Evolutionary conservation across 2,113 vertebrate genomes (phyloP).

Genomic region (Antechinus flavipes): DNA sequence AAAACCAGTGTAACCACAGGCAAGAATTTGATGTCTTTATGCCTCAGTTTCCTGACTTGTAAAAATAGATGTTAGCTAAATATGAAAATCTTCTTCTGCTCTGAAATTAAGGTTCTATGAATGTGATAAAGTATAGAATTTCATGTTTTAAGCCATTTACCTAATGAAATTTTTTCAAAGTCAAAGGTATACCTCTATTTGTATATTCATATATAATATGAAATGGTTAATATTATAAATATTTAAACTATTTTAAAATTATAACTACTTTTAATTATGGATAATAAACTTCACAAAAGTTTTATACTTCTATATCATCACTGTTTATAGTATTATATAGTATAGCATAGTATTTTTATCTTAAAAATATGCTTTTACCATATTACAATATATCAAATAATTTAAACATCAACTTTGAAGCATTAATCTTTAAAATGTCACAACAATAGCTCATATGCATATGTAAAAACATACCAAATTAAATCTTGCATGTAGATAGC

Average conservation of each 20-base stretch:
- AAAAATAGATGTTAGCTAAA: background rate
- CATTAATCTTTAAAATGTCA: background rate
- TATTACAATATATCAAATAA: background rate
- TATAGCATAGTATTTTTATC: background rate
- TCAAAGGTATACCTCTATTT: background rate
- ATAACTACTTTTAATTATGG: conserved; percentile 1
- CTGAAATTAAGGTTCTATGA: background rate
- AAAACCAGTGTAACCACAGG: background rate
- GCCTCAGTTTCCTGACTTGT: background rate
- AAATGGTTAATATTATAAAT: background rate
- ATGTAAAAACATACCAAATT: background rate
- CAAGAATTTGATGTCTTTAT: background rate
- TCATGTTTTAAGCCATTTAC: conserved; percentile 11
- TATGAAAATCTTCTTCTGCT: background rate
- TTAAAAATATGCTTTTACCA: background rate
- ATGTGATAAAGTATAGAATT: background rate
- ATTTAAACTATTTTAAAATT: background rate
- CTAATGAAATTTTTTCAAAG: conserved; percentile 1
- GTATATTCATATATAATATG: no score
- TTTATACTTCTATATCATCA: background rate
- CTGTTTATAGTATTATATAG: background rate
- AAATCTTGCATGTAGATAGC: background rate
- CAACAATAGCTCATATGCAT: background rate
- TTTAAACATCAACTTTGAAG: background rate
- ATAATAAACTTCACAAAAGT: background rate